Evolutionary conservation across 1,140 invertebrate species (phyloP), one percentile per base, ranked within the genome.

Genomic region (Portunus trituberculatus): DNA sequence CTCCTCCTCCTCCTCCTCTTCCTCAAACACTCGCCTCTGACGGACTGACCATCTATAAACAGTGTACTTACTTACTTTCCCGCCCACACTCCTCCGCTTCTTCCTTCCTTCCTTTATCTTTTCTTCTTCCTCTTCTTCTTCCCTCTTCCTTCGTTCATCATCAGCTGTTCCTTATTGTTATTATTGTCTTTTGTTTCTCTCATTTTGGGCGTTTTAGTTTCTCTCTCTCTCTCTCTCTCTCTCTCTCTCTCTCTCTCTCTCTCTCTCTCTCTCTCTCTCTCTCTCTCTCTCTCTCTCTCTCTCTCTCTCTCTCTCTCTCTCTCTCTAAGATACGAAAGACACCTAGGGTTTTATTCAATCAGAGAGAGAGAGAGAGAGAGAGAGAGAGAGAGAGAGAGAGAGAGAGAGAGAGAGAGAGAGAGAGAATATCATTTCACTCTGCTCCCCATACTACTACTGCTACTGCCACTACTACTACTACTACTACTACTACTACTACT

Each of bases 181-280:
- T 39, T 32, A 14, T 32, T 14, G 6, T 20, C 52, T 59, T 20
- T 20, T 59, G 3, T 59, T 20, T 0, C 16, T 20, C 52, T 4
- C 2, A 10, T 59, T 59, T 59, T 59, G 12, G 12, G 10, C 12
- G 12, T 59, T 59, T 59, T 59, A 59, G 52, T 59, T 4, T 59
- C 12, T 59, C 12, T 59, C 52, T 20, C 29, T 39, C 29, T 4
- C 45, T 28, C 20, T 6, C 29, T 88, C 25, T 88, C 29, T 88
- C 25, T 59, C 52, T 59, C 29, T 88, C 86, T 88, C 86, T 88
- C 86, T 86, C 86, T 88, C 86, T 88, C 86, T 88, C 86, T 32
- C 31, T 32, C 86, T 88, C 31, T 32, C 31, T 32, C 31, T 32
- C 86, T 88, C 86, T 88, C 86, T 39, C 31, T 39, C 31, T 88